Base-by-base conservation (phyloP, 2,113 vertebrate species). In the Pomatorhinus ruficollis region DNA sequence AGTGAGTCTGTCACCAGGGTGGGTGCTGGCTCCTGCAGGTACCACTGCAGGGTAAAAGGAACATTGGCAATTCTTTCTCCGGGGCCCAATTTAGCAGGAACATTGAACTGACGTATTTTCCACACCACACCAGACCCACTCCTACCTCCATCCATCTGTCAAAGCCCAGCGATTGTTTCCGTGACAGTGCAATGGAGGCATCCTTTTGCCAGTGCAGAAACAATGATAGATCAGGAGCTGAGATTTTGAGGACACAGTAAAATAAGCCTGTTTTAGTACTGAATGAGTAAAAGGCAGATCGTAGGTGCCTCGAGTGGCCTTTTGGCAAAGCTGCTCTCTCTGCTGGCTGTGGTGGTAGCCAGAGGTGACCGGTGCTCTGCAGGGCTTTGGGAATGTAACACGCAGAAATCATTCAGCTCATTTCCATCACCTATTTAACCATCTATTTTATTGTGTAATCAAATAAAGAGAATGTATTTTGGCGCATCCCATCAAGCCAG, bases 1-100 rank as follows among this genome's bases (percentile, higher is more conserved):
- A 93, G 65, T 0, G 0, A 9, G 47, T 17, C 69, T 4, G 0
- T 71, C 83, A 17, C 18, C 3, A 0, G 37, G 1, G 3, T 2
- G 11, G 53, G 4, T 52, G 65, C 49, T 91, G 3, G 0, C 30
- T n/a, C 65, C 75, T 44, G 19, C 83, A 78, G 89, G 91, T 64
- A 37, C n/a, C 1, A 0, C 23, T 15, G 30, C 49, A 19, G 54
- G 13, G 22, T 24, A 20, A 61, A 57, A 57, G 54, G 44, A 87
- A 19, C 0, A 0, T 12, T 74, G 60, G 42, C 56, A 80, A 1
- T 81, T 50, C 76, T 66, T 63, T 27, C 84, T 61, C 50, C 2
- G 0, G 42, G 25, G 61, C 84, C 74, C 45, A 31, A 1, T 94
- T 94, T 83, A 95, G 93, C 84, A 93, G 91, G 75, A 94, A 80